Conservation (phyloP, 2,113 vertebrate species). For the Dinomys branickii region DNA sequence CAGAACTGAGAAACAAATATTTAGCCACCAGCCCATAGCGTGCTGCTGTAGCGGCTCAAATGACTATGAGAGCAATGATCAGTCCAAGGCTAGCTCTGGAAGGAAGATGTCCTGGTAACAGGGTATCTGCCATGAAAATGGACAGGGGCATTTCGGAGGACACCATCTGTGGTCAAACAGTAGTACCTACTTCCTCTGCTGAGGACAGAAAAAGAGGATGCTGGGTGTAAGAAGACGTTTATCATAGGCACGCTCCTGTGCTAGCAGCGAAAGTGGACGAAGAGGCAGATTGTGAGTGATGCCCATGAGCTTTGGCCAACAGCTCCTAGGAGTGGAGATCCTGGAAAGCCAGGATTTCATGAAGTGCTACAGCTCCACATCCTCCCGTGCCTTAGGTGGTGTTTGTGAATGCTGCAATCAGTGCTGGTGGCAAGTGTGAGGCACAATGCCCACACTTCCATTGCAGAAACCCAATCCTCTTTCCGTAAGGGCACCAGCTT, state of each 20-base stretch:
- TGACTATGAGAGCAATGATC: accelerated
- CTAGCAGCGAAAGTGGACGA: neutral
- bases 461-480: neutral
- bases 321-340: neutral
- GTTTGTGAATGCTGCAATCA: neutral
- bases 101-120: neutral
- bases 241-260: neutral
- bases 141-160: too few relatives aligned
- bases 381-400: neutral
- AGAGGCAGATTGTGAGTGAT: neutral
- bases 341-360: neutral
- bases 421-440: neutral
- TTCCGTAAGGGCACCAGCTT: neutral
- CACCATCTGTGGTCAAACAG: too few relatives aligned
- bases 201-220: too few relatives aligned
- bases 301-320: neutral
- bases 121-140: accelerated
- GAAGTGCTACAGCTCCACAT: accelerated
- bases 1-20: neutral
- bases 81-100: neutral
- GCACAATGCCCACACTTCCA: too few relatives aligned
- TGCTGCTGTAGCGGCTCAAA: neutral
- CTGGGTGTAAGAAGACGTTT: too few relatives aligned
- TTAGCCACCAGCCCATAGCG: neutral
- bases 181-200: neutral